Conservation (phyloP, 2,113 vertebrate genomes). For the Dicentrarchus labrax region DNA sequence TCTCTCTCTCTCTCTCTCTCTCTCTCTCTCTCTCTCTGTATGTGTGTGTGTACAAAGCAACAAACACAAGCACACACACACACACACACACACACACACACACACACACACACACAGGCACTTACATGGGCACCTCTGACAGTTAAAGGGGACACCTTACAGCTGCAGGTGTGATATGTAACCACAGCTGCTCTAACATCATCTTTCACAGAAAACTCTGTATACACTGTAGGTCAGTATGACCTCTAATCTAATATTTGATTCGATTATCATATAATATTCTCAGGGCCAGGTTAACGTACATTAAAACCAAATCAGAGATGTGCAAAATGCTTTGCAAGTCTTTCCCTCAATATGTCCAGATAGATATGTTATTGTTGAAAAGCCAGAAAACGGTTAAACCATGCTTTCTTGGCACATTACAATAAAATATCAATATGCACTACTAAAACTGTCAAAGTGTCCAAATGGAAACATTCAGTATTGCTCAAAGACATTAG, state of each 20-base stretch:
- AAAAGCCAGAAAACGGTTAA: neutral
- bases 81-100: constrained; percentile 1
- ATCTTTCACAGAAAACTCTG: constrained; percentile 9
- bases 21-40: neutral
- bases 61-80: constrained; percentile 22
- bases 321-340: neutral
- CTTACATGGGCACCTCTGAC: constrained; percentile 32
- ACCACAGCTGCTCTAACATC: constrained; percentile 54
- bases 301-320: neutral
- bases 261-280: no score
- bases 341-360: neutral
- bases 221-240: neutral
- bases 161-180: constrained; percentile 48
- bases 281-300: neutral
- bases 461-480: neutral
- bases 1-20: constrained; percentile 1
- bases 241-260: constrained; percentile 32
- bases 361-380: neutral
- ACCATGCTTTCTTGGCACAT: neutral
- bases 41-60: constrained; percentile 25
- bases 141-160: constrained; percentile 25
- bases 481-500: neutral
- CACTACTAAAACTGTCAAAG: neutral
- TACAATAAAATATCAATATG: neutral
- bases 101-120: constrained; percentile 3